These are phyloP conservation scores for Megathymus violae DNA, from an alignment of 1,140 invertebrate species.

Conservation along the genomic window DNA sequence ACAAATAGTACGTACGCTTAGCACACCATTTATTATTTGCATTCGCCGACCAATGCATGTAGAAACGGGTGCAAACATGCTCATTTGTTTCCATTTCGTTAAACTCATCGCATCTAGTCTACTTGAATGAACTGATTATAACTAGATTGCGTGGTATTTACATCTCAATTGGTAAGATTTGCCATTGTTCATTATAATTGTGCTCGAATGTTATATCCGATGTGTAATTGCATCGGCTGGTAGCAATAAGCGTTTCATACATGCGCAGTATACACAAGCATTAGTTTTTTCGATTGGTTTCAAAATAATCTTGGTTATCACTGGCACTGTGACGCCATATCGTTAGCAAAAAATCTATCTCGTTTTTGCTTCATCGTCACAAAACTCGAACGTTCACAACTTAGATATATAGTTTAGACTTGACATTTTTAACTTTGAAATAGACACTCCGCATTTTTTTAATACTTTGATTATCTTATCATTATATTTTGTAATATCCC, in stretches of 20 bases:
- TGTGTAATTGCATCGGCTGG: constrained; percentile 32
- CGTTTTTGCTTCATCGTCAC: too few relatives aligned
- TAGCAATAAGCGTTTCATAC: constrained; percentile 22
- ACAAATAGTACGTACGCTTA: background rate
- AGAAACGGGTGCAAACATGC: background rate
- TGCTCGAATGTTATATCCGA: constrained; percentile 34
- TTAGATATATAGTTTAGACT: too few relatives aligned
- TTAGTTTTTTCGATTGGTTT: constrained; percentile 3
- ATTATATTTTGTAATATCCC: constrained; percentile 7
- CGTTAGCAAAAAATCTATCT: background rate
- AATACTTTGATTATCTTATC: background rate
- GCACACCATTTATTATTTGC: background rate
- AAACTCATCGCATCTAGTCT: constrained; percentile 26
- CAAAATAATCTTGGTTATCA: constrained; percentile 4
- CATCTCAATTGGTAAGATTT: constrained; percentile 21
- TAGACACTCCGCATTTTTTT: background rate
- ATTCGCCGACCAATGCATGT: background rate
- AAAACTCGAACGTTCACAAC: too few relatives aligned
- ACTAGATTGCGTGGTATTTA: constrained; percentile 36
- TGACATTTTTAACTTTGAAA: background rate
- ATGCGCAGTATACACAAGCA: constrained; percentile 14
- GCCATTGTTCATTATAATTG: constrained; percentile 37
- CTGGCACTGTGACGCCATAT: constrained; percentile 1
- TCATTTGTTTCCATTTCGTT: constrained; percentile 41
- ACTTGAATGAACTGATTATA: constrained; percentile 45